These are phyloP conservation scores for Ennomos erosarius DNA, from an alignment of 2,888 invertebrate species.

Conservation along the genomic window DNA sequence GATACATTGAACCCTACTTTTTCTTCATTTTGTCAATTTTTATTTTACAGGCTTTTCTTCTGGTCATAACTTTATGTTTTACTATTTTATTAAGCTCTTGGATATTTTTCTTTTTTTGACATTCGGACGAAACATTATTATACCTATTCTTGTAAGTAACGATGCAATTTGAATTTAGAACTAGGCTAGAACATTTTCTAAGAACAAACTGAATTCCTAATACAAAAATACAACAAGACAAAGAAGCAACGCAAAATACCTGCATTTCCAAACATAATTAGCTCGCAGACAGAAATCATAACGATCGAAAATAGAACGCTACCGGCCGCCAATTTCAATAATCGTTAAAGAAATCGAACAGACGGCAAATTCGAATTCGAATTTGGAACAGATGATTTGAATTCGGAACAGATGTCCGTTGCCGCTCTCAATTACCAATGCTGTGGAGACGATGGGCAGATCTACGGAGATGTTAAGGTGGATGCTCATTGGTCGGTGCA, in stretches of 20 bases:
- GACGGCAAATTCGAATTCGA: constrained; percentile 56
- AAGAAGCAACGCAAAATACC: constrained; percentile 16
- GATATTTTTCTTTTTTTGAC: too few species aligned
- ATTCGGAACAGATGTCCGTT: constrained; percentile 68
- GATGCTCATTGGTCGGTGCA: constrained; percentile 47
- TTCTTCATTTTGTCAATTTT: too few species aligned
- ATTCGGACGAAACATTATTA: neutral
- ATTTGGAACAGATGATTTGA: constrained; percentile 68
- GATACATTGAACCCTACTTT: too few species aligned
- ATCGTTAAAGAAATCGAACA: constrained; percentile 71
- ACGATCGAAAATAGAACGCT: constrained; percentile 68
- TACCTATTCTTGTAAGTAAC: neutral
- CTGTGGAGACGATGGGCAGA: constrained; percentile 56
- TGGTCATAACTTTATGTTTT: too few species aligned
- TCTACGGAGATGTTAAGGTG: constrained; percentile 26
- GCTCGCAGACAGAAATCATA: constrained; percentile 31
- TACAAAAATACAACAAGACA: constrained; percentile 9
- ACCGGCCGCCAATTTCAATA: constrained; percentile 76
- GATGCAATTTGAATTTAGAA: neutral
- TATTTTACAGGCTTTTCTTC: too few species aligned
- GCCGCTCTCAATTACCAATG: constrained; percentile 65
- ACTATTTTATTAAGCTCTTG: too few species aligned
- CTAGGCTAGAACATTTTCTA: too few species aligned
- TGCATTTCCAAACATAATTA: constrained; percentile 30
- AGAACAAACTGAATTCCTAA: constrained; percentile 3